Conservation (phyloP, 2,888 invertebrate species). For the Amiota mariae region DNA sequence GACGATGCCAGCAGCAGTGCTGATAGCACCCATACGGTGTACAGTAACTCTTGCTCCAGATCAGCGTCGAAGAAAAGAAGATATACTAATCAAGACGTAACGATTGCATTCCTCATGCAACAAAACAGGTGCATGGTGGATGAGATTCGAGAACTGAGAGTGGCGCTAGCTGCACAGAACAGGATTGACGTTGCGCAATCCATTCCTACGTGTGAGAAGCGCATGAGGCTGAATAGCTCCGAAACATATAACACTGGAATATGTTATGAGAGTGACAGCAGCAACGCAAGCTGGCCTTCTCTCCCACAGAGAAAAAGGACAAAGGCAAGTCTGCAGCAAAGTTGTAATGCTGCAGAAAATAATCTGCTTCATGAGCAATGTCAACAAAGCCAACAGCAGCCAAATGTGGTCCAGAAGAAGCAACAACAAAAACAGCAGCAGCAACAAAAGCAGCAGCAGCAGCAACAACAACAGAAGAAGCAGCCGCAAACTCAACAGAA, state of each 20-base stretch:
- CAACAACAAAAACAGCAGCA: background rate
- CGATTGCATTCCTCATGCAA: too few relatives aligned
- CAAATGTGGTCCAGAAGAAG: background rate
- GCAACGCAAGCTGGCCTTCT: too few relatives aligned
- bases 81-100: too few relatives aligned
- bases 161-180: too few relatives aligned
- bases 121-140: too few relatives aligned
- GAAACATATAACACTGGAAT: slow-evolving; percentile 76
- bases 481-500: slow-evolving; percentile 9
- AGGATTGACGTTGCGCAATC: slow-evolving; percentile 57
- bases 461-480: slow-evolving; percentile 41
- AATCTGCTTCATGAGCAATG: slow-evolving; percentile 56
- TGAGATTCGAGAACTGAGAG: too few relatives aligned
- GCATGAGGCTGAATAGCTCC: too few relatives aligned
- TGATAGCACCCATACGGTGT: background rate
- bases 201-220: too few relatives aligned
- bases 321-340: too few relatives aligned
- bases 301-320: too few relatives aligned
- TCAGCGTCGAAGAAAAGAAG: too few relatives aligned
- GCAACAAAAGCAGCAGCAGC: background rate
- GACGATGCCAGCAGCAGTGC: background rate
- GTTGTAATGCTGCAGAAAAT: slow-evolving; percentile 75
- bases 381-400: slow-evolving; percentile 41
- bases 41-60: slow-evolving; percentile 1
- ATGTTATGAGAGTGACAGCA: too few relatives aligned